Evolutionary conservation across 2,113 vertebrate species (phyloP).

Genomic region (Halichoeres trimaculatus): DNA sequence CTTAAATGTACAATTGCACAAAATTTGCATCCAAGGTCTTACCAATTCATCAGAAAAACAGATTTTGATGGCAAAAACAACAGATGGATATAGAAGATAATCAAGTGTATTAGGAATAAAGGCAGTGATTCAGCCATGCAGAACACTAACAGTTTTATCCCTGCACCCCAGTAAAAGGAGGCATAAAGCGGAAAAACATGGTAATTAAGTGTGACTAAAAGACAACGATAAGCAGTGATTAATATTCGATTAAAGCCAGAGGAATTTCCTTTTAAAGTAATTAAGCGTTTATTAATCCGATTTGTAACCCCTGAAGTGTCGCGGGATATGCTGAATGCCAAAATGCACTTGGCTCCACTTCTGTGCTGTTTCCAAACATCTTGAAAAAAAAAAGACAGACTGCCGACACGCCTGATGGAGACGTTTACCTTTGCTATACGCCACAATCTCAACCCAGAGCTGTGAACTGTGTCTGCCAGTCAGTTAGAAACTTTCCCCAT

Average conservation of each 20-base stretch:
- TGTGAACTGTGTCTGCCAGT: constrained; percentile 19
- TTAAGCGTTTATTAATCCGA: constrained; percentile 84
- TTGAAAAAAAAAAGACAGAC: constrained; percentile 58
- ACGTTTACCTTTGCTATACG: constrained; percentile 27
- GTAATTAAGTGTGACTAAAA: constrained; percentile 84
- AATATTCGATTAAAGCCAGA: constrained; percentile 86
- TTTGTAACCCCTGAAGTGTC: constrained; percentile 85
- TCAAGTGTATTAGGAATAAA: constrained; percentile 58
- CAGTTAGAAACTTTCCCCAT: constrained; percentile 38
- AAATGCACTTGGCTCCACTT: constrained; percentile 71
- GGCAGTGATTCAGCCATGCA: constrained; percentile 57
- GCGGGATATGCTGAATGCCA: constrained; percentile 77
- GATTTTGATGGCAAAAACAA: constrained; percentile 27
- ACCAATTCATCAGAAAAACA: constrained; percentile 20
- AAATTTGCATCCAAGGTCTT: constrained; percentile 39
- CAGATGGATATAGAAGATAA: constrained; percentile 43
- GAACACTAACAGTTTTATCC: constrained; percentile 58
- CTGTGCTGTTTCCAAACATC: constrained; percentile 52
- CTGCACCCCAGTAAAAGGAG: constrained; percentile 37
- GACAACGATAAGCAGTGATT: constrained; percentile 84
- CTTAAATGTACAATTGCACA: constrained; percentile 19
- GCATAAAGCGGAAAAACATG: constrained; percentile 67
- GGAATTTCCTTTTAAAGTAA: constrained; percentile 84
- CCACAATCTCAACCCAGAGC: constrained; percentile 1
- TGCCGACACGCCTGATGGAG: constrained; percentile 30